A percentile compares a stretch with the other conserved stretches of the same genome.
These are phyloP conservation scores for Chloroceryle amazona DNA, from an alignment of 2,797 vertebrate genomes.

Conservation along the genomic window DNA sequence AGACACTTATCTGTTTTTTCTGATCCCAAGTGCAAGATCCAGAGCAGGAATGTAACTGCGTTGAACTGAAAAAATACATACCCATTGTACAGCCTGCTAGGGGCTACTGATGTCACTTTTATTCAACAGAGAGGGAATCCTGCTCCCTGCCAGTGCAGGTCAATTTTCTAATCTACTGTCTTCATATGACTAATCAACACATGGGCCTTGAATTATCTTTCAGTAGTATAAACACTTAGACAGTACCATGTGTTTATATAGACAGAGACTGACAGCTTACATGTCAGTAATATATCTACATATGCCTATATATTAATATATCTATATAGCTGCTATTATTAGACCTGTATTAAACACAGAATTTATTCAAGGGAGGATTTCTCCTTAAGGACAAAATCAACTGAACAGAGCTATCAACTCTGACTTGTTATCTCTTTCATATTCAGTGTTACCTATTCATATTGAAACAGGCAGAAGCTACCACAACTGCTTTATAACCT, in stretches of 20 bases:
- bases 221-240: not conserved
- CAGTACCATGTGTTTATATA: not conserved
- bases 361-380: not conserved
- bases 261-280: not conserved
- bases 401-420: not conserved
- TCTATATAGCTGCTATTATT: no score
- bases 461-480: not conserved
- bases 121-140: not conserved
- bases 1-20: not conserved
- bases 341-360: not conserved
- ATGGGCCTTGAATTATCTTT: not conserved
- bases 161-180: not conserved
- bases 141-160: not conserved
- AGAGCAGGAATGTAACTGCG: not conserved
- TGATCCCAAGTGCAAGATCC: not conserved
- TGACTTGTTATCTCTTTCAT: not conserved
- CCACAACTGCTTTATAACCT: not conserved
- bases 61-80: not conserved
- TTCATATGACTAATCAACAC: not conserved
- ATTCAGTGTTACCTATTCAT: not conserved
- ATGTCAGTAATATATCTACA: no score
- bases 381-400: not conserved
- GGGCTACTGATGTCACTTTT: not conserved
- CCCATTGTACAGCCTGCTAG: not conserved
- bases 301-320: no score